Conservation (phyloP, 2,888 invertebrate genomes). For the Amphiduros pacificus region DNA sequence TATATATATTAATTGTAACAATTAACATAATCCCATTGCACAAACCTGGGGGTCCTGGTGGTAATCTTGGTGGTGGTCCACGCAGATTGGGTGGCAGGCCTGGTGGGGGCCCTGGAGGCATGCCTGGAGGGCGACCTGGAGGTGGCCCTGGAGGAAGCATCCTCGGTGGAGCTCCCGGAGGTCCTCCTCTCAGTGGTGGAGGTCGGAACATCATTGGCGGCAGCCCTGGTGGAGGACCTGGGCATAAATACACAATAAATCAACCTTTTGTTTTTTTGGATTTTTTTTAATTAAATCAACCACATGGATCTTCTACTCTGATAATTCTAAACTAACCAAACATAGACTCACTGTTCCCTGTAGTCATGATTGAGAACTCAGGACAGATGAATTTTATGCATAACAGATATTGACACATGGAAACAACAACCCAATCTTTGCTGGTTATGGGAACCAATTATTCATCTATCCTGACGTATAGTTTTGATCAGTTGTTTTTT, state of each 20-base stretch:
- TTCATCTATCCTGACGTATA: no score
- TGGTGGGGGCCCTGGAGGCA: constrained; percentile 57
- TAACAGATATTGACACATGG: no score
- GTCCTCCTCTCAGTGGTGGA: constrained; percentile 43
- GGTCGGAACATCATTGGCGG: constrained; percentile 63
- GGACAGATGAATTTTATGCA: no score
- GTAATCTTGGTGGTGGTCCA: constrained; percentile 60
- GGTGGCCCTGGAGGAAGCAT: constrained; percentile 58
- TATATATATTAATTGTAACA: not conserved
- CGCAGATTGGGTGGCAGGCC: constrained; percentile 52
- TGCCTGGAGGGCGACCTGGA: constrained; percentile 53
- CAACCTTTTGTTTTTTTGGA: not conserved
- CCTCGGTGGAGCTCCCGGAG: constrained; percentile 49
- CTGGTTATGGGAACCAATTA: no score
- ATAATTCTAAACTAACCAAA: not conserved
- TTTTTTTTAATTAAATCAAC: not conserved
- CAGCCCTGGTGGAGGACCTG: constrained; percentile 63
- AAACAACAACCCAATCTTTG: no score
- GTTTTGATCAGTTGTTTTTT: no score
- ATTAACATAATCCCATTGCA: not conserved
- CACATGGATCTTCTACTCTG: not conserved
- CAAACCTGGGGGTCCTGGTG: constrained; percentile 67
- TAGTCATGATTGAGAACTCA: no score
- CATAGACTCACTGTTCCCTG: no score
- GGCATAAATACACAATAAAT: no score